A percentile compares a stretch with the other conserved stretches of the same genome.
phyloP scores from a whole-genome alignment of 2,797 vertebrate species.

The Vultur gryphus region DNA sequence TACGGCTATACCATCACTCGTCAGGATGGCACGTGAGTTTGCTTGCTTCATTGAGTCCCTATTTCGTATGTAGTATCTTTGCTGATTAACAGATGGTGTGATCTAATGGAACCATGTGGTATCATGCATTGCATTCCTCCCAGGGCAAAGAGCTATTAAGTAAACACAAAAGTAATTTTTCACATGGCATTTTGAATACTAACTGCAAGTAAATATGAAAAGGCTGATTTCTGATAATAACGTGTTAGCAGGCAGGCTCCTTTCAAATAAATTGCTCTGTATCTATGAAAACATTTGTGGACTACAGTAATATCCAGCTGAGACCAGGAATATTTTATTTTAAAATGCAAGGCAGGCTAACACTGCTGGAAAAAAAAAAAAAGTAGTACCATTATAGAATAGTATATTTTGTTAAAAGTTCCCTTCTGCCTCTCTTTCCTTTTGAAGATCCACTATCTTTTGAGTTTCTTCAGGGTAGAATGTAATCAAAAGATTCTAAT shows the following conservation, averaged over 20 bases:
- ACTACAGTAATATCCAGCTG: slow-evolving; percentile 54
- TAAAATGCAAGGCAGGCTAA: slow-evolving; percentile 59
- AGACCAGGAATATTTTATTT: slow-evolving; percentile 54
- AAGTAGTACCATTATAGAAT: neutral
- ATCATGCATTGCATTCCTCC: slow-evolving; percentile 15
- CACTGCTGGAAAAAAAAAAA: neutral
- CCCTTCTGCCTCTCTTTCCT: slow-evolving; percentile 62
- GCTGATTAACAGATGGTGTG: slow-evolving; percentile 33
- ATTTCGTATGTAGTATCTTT: neutral
- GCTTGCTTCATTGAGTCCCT: neutral
- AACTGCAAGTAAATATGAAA: slow-evolving; percentile 56
- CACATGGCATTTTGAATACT: slow-evolving; percentile 32
- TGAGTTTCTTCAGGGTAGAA: slow-evolving; percentile 68
- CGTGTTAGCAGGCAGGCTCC: slow-evolving; percentile 31
- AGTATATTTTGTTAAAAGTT: slow-evolving; percentile 62
- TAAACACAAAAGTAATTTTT: slow-evolving; percentile 45
- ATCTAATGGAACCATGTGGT: slow-evolving; percentile 20
- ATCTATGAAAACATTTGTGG: slow-evolving; percentile 56
- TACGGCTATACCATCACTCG: slow-evolving; percentile 98
- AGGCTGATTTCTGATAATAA: slow-evolving; percentile 32
- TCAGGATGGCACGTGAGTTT: slow-evolving; percentile 98
- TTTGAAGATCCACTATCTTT: slow-evolving; percentile 60
- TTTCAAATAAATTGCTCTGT: slow-evolving; percentile 31
- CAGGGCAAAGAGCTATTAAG: slow-evolving; percentile 42
- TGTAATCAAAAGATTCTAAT: slow-evolving; percentile 76